Conservation (phyloP, 2,797 vertebrate genomes). For the Pangasius krempfi region DNA sequence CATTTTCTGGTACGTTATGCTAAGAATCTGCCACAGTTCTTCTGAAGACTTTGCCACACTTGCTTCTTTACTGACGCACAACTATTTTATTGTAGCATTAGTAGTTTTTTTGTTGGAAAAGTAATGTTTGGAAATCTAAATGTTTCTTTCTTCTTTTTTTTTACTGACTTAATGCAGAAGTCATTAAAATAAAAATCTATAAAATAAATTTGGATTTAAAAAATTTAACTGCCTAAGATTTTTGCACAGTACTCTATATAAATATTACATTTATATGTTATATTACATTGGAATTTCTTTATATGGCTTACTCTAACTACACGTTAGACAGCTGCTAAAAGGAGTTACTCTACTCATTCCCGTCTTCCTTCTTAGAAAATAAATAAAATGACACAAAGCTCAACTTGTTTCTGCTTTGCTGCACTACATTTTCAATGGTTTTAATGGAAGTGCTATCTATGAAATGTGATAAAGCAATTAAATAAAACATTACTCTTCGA, state of each 20-base stretch:
- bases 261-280: not conserved
- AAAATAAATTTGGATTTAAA: not conserved
- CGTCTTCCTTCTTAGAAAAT: not conserved
- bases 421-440: not conserved
- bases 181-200: not conserved
- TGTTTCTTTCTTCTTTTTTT: not conserved
- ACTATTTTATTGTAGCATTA: not conserved
- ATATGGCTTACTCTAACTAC: not conserved
- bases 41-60: not conserved
- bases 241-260: not conserved
- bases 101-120: not conserved
- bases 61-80: no score
- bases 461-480: slow-evolving; percentile 4
- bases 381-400: not conserved
- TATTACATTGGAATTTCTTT: not conserved
- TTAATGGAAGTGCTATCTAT: slow-evolving; percentile 4
- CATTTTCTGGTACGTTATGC: not conserved
- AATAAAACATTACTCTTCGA: not conserved
- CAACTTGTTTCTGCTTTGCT: not conserved
- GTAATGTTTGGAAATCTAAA: not conserved
- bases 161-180: not conserved
- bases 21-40: not conserved
- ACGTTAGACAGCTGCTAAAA: not conserved
- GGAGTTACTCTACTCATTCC: not conserved
- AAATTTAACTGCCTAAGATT: not conserved